Base-by-base conservation (phyloP, 2,888 invertebrate species). In the Zaprionus lineosus region DNA sequence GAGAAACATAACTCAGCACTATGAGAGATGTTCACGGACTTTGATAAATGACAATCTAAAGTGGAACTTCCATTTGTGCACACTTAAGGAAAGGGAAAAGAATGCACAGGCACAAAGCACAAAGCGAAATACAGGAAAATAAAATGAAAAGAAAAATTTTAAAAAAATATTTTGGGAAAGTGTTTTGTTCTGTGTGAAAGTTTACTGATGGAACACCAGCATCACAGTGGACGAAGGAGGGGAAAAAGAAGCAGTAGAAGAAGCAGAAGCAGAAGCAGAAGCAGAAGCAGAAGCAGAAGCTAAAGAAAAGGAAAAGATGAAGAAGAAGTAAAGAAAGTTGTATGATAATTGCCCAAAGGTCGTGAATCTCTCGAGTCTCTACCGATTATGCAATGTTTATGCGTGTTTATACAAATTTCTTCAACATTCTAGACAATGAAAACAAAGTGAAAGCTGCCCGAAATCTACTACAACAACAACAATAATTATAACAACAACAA, bases 31-130 rank as follows among this genome's bases (percentile, higher is more conserved):
- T 31, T 15, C 4, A 14, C 41, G 11, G n/a, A 31, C 53, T 29
- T 36, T 83, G 76, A 77, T 77, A 79, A 83, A 83, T 79, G 76
- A 67, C 71, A 82, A 83, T 46, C 50, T 34, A 15, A 53, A 57
- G 33, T 52, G 52, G 62, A 68, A 50, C 18, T 53, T 68, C 53
- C 62, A 61, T 60, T 67, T 46, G 48, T 28, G n/a, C 15, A 43
- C 11, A 40, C 19, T 5, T n/a, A n/a, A n/a, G n/a, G n/a, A n/a
- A n/a, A n/a, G n/a, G n/a, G n/a, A n/a, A n/a, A n/a, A n/a, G n/a
- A n/a, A n/a, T n/a, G n/a, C n/a, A n/a, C n/a, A n/a, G n/a, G n/a
- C n/a, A n/a, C n/a, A n/a, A 26, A 40, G 44, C 44, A 39, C 14
- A 21, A 14, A 9, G 6, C n/a, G 12, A 28, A 26, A 8, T n/a